Conservation (phyloP, 1,140 invertebrate species). For the Meloidogyne exigua region DNA sequence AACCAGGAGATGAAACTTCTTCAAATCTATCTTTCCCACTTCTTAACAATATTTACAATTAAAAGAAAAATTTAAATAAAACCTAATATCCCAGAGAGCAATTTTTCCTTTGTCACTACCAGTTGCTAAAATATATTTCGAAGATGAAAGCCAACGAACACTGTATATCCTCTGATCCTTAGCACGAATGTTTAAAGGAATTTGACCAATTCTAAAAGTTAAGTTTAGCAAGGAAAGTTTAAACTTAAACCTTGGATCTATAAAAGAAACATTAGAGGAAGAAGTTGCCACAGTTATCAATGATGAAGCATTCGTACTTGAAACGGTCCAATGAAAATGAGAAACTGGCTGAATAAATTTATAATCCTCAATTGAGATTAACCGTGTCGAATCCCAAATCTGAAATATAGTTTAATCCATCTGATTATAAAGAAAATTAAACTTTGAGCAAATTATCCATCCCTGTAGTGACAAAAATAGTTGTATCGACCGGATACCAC, state of each 20-base stretch:
- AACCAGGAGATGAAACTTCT: slow-evolving; percentile 6
- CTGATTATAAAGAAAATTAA: neutral
- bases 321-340: slow-evolving; percentile 24
- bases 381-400: slow-evolving; percentile 25
- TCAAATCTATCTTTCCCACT: slow-evolving; percentile 14
- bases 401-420: neutral
- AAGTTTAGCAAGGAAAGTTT: neutral
- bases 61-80: neutral
- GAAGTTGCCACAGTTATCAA: slow-evolving; percentile 17
- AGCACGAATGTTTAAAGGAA: slow-evolving; percentile 18
- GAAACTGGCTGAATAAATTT: slow-evolving; percentile 17
- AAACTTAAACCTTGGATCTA: slow-evolving; percentile 15
- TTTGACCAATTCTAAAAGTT: slow-evolving; percentile 4
- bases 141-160: slow-evolving; percentile 12
- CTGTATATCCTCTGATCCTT: slow-evolving; percentile 21
- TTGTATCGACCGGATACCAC: slow-evolving; percentile 29
- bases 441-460: slow-evolving; percentile 25
- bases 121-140: slow-evolving; percentile 22
- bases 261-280: slow-evolving; percentile 24
- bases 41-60: slow-evolving; percentile 2
- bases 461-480: slow-evolving; percentile 26
- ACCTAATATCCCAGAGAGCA: slow-evolving; percentile 27
- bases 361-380: slow-evolving; percentile 14
- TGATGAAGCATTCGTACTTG: slow-evolving; percentile 6
- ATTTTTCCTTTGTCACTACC: slow-evolving; percentile 24